These are phyloP conservation scores for Eumerus sabulonum DNA, from an alignment of 2,888 invertebrate genomes.

Conservation along the genomic window DNA sequence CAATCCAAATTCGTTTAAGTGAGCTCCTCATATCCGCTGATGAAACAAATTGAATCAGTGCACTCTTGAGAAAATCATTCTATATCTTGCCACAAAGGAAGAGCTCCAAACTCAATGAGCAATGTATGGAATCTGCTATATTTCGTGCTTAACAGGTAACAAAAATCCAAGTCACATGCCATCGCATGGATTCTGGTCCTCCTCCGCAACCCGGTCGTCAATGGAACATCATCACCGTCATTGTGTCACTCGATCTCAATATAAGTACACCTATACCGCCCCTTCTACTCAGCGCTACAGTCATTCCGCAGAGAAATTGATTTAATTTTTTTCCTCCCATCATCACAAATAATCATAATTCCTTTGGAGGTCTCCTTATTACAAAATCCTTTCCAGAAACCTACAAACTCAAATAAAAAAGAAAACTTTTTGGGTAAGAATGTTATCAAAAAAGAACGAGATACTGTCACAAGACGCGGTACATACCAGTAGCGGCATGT, in stretches of 20 bases:
- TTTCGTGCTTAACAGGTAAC: conserved; percentile 52
- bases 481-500: conserved; percentile 18
- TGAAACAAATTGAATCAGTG: conserved; percentile 58
- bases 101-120: conserved; percentile 41
- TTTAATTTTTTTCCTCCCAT: conserved; percentile 46
- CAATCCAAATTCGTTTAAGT: conserved; percentile 27
- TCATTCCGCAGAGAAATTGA: conserved; percentile 49
- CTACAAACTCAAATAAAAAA: too few relatives aligned
- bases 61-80: conserved; percentile 57
- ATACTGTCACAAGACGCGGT: too few relatives aligned
- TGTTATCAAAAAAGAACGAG: too few relatives aligned
- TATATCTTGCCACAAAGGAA: conserved; percentile 38
- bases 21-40: conserved; percentile 43
- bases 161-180: conserved; percentile 39
- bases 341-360: conserved; percentile 44
- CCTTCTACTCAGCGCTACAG: conserved; percentile 15
- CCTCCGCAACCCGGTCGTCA: neutral
- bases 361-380: conserved; percentile 23
- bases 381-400: too few relatives aligned
- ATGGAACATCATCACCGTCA: too few relatives aligned
- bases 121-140: neutral
- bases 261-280: too few relatives aligned
- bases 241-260: conserved; percentile 34
- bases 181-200: conserved; percentile 30
- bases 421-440: too few relatives aligned